Evolutionary conservation across 2,888 invertebrate species (phyloP), one percentile per base, ranked within the genome.

Genomic region (Coelopa pilipes): DNA sequence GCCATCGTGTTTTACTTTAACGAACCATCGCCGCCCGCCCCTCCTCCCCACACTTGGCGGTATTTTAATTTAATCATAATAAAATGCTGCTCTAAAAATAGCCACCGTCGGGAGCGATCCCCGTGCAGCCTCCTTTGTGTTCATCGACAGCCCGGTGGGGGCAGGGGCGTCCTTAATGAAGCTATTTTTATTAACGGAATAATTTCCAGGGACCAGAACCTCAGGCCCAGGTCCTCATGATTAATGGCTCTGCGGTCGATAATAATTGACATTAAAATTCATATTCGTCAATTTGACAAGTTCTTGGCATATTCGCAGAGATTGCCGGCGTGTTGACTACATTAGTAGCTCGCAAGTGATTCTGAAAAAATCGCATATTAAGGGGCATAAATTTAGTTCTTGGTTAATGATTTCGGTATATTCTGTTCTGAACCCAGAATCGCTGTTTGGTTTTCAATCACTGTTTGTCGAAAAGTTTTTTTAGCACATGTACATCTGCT

Each of bases 31-130:
- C 34, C 34, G 34, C 4, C 2, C 2, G 7, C 34, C 34, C 34
- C 34, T 7, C 4, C 34, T 34, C 34, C 34, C 4, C 34, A 4
- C 34, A 24, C 57, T 59, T 12, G 19, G 24, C 15, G 19, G 65
- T 19, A 17, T 65, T 46, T 65, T 65, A 65, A 45, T 65, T 65
- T 65, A 47, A 65, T 65, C 45, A 65, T 45, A 63, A 46, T 11
- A 57, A 57, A 21, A 65, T 3, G 19, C 19, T 19, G 65, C 17
- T 12, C 70, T 62, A 70, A 62, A 62, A 70, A 70, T 70, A 70
- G 62, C 50, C 49, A 13, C 7, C 24, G 15, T 62, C 19, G 46
- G 53, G 68, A 49, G n/a, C 34, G 17, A n/a, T 49, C 50, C 34
- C 21, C n/a, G 15, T 57, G 59, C 47, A 47, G 21, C 57, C n/a